Evolutionary conservation across 2,797 vertebrate species (phyloP).

Genomic region (Lepilemur septentrionalis): DNA sequence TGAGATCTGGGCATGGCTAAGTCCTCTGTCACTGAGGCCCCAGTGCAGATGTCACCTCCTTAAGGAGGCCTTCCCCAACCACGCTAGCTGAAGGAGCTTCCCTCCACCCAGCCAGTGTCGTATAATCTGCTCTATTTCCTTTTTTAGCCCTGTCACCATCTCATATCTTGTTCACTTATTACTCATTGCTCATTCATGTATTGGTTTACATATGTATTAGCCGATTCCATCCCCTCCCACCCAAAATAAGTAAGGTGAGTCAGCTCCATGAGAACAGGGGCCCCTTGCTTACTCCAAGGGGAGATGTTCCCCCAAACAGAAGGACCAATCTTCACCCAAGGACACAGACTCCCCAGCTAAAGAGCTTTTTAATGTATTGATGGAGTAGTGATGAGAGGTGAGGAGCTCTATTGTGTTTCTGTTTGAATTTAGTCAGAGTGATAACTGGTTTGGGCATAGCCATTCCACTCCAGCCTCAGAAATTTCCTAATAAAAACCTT

Average conservation of each 20-base stretch:
- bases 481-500: neutral
- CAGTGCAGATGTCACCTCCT: neutral
- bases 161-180: neutral
- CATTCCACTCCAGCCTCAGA: neutral
- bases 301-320: neutral
- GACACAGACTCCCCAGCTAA: neutral
- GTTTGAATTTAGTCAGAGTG: neutral
- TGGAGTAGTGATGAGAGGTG: neutral
- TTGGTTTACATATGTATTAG: neutral
- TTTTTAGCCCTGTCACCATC: neutral
- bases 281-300: neutral
- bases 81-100: neutral
- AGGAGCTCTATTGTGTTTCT: neutral
- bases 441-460: neutral
- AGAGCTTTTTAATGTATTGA: neutral
- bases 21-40: neutral
- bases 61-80: neutral
- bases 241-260: neutral
- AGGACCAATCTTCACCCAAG: neutral
- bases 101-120: too few species aligned
- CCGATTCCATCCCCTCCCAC: neutral
- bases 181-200: neutral
- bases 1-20: neutral
- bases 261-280: neutral
- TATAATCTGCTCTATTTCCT: neutral